Evolutionary conservation across 2,797 vertebrate genomes (phyloP).

Genomic region (Smutsia temminckii): DNA sequence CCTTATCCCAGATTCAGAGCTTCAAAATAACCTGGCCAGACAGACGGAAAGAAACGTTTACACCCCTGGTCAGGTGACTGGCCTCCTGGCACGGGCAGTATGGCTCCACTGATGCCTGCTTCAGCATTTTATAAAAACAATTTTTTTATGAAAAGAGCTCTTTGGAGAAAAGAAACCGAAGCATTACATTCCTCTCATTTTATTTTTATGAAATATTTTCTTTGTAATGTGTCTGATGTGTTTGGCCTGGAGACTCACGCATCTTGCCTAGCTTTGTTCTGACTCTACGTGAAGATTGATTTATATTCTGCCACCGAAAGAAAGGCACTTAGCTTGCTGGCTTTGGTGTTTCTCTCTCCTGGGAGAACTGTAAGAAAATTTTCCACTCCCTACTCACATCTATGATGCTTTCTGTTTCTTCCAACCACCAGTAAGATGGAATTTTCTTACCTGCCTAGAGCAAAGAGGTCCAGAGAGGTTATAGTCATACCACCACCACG

Average conservation of each 20-base stretch:
- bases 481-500: neutral
- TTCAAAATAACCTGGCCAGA: conserved; percentile 40
- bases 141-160: conserved; percentile 35
- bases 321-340: neutral
- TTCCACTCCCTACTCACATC: neutral
- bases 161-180: conserved; percentile 57
- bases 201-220: conserved; percentile 73
- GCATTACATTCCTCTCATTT: conserved; percentile 49
- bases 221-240: conserved; percentile 63
- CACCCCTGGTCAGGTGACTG: neutral
- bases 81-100: neutral
- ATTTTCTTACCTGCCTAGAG: neutral
- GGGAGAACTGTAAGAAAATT: neutral
- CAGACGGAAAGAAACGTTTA: neutral
- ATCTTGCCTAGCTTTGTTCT: conserved; percentile 2
- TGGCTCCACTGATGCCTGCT: conserved; percentile 29
- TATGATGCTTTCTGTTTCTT: neutral
- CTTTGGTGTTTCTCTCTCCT: neutral
- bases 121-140: conserved; percentile 47
- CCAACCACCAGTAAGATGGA: neutral
- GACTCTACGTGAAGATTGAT: neutral
- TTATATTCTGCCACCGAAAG: neutral
- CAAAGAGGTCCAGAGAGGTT: neutral
- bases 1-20: neutral
- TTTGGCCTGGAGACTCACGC: conserved; percentile 31